Evolutionary conservation across 2,113 vertebrate species (phyloP).

Genomic region (Coturnix japonica): DNA sequence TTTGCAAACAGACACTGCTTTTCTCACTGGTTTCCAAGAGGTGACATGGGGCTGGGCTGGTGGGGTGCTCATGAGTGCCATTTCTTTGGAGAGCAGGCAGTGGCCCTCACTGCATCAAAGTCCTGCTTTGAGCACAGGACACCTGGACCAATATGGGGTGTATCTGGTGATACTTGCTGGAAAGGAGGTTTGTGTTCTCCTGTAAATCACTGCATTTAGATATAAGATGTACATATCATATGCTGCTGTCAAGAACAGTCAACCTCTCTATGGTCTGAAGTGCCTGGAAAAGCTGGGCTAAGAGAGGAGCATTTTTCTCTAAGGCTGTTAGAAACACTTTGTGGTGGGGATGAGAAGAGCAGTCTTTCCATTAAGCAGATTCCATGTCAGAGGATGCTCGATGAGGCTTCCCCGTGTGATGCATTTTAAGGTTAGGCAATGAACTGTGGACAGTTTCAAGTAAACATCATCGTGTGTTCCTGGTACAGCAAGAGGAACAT

Average conservation of each 20-base stretch:
- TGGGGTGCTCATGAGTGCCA: not conserved
- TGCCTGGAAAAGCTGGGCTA: not conserved
- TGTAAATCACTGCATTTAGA: not conserved
- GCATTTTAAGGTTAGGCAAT: not conserved
- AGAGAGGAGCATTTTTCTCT: not conserved
- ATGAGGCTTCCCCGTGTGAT: not conserved
- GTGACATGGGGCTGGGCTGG: not conserved
- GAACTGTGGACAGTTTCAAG: not conserved
- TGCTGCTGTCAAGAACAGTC: not conserved
- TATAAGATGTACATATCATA: not conserved
- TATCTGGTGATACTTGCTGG: not conserved
- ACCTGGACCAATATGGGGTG: not conserved
- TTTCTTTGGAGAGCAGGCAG: not conserved
- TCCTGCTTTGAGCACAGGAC: not conserved
- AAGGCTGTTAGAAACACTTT: not conserved
- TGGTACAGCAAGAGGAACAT: not conserved
- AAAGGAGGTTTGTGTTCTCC: not conserved
- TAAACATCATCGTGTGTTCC: fast-evolving
- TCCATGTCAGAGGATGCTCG: no score
- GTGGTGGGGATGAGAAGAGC: not conserved
- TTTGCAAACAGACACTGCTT: not conserved
- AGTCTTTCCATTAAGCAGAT: not conserved
- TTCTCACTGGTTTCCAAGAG: not conserved
- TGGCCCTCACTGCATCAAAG: not conserved
- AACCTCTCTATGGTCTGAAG: not conserved